Evolutionary conservation across 2,888 invertebrate genomes (phyloP), one percentile per base, ranked within the genome.

Genomic region (Oeneis ivallda): DNA sequence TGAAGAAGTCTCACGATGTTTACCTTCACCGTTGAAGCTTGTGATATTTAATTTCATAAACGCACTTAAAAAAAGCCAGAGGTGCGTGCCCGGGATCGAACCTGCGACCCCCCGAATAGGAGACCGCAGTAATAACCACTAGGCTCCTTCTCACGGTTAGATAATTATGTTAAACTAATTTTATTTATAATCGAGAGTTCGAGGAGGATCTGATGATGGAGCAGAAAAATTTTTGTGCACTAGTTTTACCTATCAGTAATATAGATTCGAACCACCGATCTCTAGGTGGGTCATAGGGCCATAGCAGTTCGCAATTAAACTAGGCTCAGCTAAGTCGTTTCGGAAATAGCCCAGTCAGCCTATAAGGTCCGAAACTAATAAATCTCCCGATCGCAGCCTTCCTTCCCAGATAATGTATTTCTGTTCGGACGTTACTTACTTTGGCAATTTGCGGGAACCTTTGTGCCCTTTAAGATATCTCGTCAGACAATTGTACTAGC

Each of bases 401-500:
- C 87, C 82, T 82, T 81, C 80, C 84, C 83, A 75, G 90, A 89
- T 92, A 92, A 91, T 91, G 90, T 91, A 90, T 92, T 92, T 90
- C 87, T 82, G 89, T 91, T 90, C 90, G 88, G 87, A 87, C 86
- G 86, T 84, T 86, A 88, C 89, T 89, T 89, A 90, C 90, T 92
- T 91, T 88, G 87, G 88, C 88, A 90, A 91, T 90, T 91, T 90
- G 89, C 85, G 89, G 88, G 81, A 86, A 89, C 91, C 91, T 91
- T 90, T 89, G 90, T 88, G 87, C 89, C 90, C 89, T 87, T 80
- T 85, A 89, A 91, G 91, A 91, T 90, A 90, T 89, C 90, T 90
- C 86, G 81, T 80, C 89, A 86, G 89, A 89, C 89, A 80, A 87
- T 89, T 89, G 88, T 89, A 82, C 58, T 68, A 34, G 41, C 37